Evolutionary conservation across 1,140 invertebrate species (phyloP), one percentile per base, ranked within the genome.

Genomic region (Drosophila asahinai): DNA sequence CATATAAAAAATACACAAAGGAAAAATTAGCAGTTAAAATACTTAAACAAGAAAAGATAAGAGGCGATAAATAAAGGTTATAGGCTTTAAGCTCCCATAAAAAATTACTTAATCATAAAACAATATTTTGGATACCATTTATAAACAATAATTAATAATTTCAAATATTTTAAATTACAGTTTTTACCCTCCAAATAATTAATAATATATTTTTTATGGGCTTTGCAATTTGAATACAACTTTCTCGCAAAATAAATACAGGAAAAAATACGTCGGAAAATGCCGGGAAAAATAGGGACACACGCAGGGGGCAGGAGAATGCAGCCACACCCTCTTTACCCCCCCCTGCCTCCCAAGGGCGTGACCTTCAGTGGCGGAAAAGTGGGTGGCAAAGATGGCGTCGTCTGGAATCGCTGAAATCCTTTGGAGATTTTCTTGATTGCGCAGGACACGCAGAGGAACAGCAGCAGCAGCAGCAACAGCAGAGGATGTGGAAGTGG

Each of bases 391-490:
- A 57, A 62, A 62, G 36, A 63, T 48, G 27, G 63, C 36, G 59
- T 17, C 45, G 66, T 63, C 59, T 63, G 59, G 38, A 59, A 70
- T 49, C 15, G 65, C 49, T 27, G 59, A 77, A 55, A 77, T 68
- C 80, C 54, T 78, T 57, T 58, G 40, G 55, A 54, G 67, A 71
- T 66, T 76, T 70, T 83, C 65, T 77, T 77, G 62, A 83, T 83
- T 77, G 63, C 65, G 66, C 71, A 68, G 75, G 59, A 40, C 51
- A 42, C 38, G 67, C 22, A 48, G 55, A 38, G 27, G 12, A 40
- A 25, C 38, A 47, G 25, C 25, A 9, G 43, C n/a, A 19, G 49
- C 33, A 22, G 25, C 25, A 9, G 43, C n/a, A 19, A 40, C 33
- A 22, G 25, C 9, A 38, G 38, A 11, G n/a, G 36, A 40, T 2